Conservation (phyloP, 2,888 invertebrate genomes). For the Polietes domitor region DNA sequence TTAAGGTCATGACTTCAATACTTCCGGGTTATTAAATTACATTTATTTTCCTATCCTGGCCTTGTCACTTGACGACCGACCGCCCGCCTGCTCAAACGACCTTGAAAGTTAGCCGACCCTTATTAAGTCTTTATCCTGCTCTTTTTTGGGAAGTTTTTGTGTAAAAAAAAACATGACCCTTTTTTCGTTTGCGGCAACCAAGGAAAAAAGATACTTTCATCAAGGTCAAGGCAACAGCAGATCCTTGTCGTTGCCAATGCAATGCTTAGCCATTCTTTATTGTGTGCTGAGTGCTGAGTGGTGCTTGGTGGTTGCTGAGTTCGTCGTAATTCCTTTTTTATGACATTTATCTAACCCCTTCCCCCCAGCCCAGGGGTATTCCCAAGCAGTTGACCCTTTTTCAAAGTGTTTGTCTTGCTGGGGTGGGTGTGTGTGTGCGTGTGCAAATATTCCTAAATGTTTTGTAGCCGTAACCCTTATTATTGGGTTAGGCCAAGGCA, state of each 20-base stretch:
- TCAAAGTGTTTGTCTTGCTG: background rate
- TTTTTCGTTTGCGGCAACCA: background rate
- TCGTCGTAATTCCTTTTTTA: background rate
- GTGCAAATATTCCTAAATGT: background rate
- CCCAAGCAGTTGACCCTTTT: constrained; percentile 21
- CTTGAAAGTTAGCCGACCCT: constrained; percentile 54
- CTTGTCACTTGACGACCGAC: background rate
- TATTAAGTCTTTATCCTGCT: constrained; percentile 12
- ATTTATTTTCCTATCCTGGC: background rate
- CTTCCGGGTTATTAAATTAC: constrained; percentile 42
- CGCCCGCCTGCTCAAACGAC: background rate
- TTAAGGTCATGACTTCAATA: constrained; percentile 60
- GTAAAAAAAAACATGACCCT: constrained; percentile 16
- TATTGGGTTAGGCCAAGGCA: background rate
- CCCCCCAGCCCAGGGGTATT: background rate
- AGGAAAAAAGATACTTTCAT: constrained; percentile 16
- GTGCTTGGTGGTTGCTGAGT: background rate
- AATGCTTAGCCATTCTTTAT: constrained; percentile 15
- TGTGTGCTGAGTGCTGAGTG: background rate
- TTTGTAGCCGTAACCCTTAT: constrained; percentile 29
- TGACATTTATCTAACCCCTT: background rate
- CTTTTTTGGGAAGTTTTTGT: constrained; percentile 32
- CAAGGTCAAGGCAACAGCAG: constrained; percentile 57
- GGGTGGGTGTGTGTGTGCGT: background rate
- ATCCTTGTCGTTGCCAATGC: constrained; percentile 24